Evolutionary conservation across 2,113 vertebrate genomes (phyloP), one percentile per base, ranked within the genome.

Genomic region (Apteryx owenii): DNA sequence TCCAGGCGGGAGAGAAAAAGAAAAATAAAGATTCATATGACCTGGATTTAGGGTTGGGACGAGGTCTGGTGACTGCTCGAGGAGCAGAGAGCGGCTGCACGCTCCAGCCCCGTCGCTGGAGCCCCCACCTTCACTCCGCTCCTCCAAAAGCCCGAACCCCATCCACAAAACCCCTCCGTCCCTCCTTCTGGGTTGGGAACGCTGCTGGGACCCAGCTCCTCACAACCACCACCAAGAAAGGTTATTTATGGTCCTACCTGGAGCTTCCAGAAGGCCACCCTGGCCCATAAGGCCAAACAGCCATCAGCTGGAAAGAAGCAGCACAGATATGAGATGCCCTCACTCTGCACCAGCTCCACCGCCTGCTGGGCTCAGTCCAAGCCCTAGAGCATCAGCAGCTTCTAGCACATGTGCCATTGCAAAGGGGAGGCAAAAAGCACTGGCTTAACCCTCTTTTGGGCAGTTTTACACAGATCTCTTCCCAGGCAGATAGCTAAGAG

Each of bases 1-100:
- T 28, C 65, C 56, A 70, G 87, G 93, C 12, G 1, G 75, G 88
- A 83, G 61, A 75, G 94, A 62, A 75, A 65, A 78, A 54, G 85
- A 21, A 17, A 94, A 95, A 91, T 48, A 88, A 82, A 87, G 97
- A 54, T 92, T 89, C 95, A 64, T 31, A 71, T 13, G 90, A 91
- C 83, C 68, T 84, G 91, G 64, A 78, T 86, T 71, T 50, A 33
- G 91, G 85, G 31, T 23, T 72, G 76, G 65, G 86, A 81, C 5
- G 69, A 65, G 76, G 68, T 14, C 83, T 80, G 91, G 79, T 56
- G 93, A 85, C 91, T 81, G 86, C 82, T 17, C 1, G 0, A 79
- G 76, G 75, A 42, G 50, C 5, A 0, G 22, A 19, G 44, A 22
- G 40, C 0, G 2, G 17, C 1, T 4, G 13, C 78, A 44, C 1